Evolutionary conservation across 2,113 vertebrate species (phyloP).

Genomic region (Hyla sarda): DNA sequence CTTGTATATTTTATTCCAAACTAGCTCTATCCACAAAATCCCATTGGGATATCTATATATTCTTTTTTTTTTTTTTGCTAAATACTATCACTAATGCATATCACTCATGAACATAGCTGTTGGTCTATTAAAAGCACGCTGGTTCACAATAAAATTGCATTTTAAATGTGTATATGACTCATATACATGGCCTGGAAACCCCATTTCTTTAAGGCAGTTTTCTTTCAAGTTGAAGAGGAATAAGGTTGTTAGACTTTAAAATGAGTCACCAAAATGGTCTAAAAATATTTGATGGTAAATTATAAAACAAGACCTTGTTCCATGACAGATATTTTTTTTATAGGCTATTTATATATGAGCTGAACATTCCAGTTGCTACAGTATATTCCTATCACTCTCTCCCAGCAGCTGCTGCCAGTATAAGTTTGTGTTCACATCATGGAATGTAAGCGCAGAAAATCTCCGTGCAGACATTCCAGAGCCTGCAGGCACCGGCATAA

Average conservation of each 20-base stretch:
- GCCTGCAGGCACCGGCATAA: no score
- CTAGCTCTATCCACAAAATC: slow-evolving; percentile 44
- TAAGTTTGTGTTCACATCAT: no score
- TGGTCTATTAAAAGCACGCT: slow-evolving; percentile 32
- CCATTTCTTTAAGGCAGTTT: slow-evolving; percentile 18
- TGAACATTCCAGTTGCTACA: no score
- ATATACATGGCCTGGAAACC: slow-evolving; percentile 38
- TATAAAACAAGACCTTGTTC: background rate
- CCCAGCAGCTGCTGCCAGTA: no score
- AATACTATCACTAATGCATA: slow-evolving; percentile 54
- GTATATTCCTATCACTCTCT: no score
- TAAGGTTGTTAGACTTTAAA: background rate
- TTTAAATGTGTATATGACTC: slow-evolving; percentile 45
- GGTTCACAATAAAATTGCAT: slow-evolving; percentile 46
- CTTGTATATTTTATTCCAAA: slow-evolving; percentile 59
- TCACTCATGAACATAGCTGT: slow-evolving; percentile 38
- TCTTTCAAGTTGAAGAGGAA: slow-evolving; percentile 2
- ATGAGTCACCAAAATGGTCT: slow-evolving; percentile 1
- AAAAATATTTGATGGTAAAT: background rate
- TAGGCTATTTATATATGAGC: background rate
- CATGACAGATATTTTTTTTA: background rate
- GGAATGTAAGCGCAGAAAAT: no score
- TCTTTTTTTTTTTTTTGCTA: slow-evolving; percentile 33
- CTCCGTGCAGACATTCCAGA: no score
- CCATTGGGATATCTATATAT: slow-evolving; percentile 42